Base-by-base conservation (phyloP, 2,113 vertebrate genomes). In the Oncorhynchus mykiss region DNA sequence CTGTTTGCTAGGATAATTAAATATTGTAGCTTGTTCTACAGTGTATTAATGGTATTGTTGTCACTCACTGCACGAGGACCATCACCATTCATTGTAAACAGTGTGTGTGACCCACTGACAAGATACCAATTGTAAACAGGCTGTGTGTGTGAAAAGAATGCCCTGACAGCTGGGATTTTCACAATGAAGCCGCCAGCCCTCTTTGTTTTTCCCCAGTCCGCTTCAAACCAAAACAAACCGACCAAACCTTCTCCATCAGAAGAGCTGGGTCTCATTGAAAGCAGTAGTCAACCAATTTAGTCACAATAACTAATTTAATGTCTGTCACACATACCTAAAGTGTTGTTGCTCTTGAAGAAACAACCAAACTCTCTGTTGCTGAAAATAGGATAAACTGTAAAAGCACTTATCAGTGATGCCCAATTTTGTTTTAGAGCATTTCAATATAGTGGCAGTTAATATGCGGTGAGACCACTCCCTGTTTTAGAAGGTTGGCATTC, bases 141-240 rank as follows among this genome's bases (percentile, higher is more conserved):
- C 73, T 11, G 39, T 45, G 39, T 45, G 2, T 73, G 49, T 74
- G 54, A 79, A 62, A 87, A 80, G 76, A 90, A 86, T 88, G 78
- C 72, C 82, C 78, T 87, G 86, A 88, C 83, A 71, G 71, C 34
- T 72, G 71, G 65, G 72, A 71, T 86, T 87, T 82, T 82, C 69
- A 82, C 82, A 88, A 77, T 85, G 77, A 83, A 80, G 79, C 71
- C 74, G 48, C 13, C 65, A 71, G 70, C 64, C 60, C 78, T 73
- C 78, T 86, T 70, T 86, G 4, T 45, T 3, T 22, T 27, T 39
- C 39, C 22, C 22, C 71, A 57, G 64, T 67, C 39, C 72, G 22
- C 29, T 25, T 68, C 29, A 22, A 60, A 83, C 72, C 76, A 89
- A 86, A 89, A 88, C 82, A 88, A 84, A 81, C 77, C 51, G 14